These are phyloP conservation scores for Heliconius cydno DNA, from an alignment of 2,888 invertebrate genomes.

Conservation along the genomic window DNA sequence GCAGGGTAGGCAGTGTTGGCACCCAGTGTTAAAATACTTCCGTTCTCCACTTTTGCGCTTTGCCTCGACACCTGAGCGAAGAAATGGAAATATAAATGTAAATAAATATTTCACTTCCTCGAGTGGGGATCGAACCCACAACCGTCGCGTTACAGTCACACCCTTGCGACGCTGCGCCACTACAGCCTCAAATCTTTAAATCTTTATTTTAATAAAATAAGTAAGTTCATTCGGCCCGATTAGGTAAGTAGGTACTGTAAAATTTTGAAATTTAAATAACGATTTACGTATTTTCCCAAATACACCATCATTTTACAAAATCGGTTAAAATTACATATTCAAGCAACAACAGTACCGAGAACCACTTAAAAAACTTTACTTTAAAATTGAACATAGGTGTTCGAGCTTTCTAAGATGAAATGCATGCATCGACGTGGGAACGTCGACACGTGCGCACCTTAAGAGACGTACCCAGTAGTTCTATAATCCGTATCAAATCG, in stretches of 20 bases:
- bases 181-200: not conserved
- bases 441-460: slow-evolving; percentile 63
- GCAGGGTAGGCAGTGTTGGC: too few species aligned
- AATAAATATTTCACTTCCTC: too few species aligned
- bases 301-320: not conserved
- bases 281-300: not conserved
- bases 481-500: slow-evolving; percentile 46
- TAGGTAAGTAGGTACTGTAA: too few species aligned
- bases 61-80: too few species aligned
- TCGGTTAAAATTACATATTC: slow-evolving; percentile 4
- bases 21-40: too few species aligned
- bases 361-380: slow-evolving; percentile 26
- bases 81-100: too few species aligned
- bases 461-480: slow-evolving; percentile 60
- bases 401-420: slow-evolving; percentile 75
- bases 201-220: not conserved
- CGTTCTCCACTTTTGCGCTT: too few species aligned
- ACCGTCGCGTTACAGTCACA: too few species aligned
- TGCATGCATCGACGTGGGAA: slow-evolving; percentile 81
- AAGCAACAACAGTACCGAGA: not conserved
- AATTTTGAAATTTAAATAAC: too few species aligned
- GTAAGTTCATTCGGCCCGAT: too few species aligned
- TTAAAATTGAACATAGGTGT: slow-evolving; percentile 28
- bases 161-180: too few species aligned
- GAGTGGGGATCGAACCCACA: too few species aligned